Evolutionary conservation across 2,888 invertebrate genomes (phyloP).

Genomic region (Plemyria rubiginata): DNA sequence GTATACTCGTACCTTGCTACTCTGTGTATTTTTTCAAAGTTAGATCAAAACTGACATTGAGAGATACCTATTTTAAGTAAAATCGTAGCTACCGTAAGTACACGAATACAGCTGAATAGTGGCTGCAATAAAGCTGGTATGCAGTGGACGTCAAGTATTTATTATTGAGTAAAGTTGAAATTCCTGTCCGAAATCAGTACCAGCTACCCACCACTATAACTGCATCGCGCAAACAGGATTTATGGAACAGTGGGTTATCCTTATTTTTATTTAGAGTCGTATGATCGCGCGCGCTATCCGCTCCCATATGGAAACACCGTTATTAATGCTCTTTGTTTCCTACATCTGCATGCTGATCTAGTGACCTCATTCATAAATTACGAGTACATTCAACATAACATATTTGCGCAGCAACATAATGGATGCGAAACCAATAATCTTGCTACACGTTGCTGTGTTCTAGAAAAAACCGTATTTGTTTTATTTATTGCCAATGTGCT

Average conservation of each 20-base stretch:
- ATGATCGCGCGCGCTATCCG: neutral
- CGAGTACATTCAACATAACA: slow-evolving; percentile 40
- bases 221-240: neutral
- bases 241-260: neutral
- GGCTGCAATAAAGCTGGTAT: no score
- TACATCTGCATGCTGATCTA: slow-evolving; percentile 36
- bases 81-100: no score
- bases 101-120: no score
- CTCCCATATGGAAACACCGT: neutral
- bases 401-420: slow-evolving; percentile 45
- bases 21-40: no score
- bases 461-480: slow-evolving; percentile 4
- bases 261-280: slow-evolving; percentile 3
- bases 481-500: slow-evolving; percentile 5
- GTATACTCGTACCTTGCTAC: no score
- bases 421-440: slow-evolving; percentile 46
- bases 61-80: no score
- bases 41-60: no score
- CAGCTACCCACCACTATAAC: no score
- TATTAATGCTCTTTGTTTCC: slow-evolving; percentile 36
- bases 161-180: no score
- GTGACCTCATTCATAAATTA: slow-evolving; percentile 49
- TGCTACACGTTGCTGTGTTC: slow-evolving; percentile 22
- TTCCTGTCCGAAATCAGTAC: no score
- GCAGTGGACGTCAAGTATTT: no score